Percentiles rank a stretch among this genome's conserved stretches.
Conservation (phyloP, 2,113 vertebrate species). For the Brachyistius frenatus region DNA sequence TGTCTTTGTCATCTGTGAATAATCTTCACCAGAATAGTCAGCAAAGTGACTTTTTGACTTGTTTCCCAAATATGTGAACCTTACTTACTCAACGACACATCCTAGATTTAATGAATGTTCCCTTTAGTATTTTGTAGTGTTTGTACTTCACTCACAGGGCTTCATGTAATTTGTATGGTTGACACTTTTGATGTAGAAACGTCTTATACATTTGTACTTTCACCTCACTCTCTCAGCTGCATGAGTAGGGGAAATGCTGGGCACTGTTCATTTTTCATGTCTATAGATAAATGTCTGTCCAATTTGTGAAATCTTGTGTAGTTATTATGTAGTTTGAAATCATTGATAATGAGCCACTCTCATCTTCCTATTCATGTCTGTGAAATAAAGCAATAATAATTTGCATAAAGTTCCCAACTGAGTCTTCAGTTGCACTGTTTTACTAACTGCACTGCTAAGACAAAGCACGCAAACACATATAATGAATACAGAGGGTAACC, state of each 20-base stretch:
- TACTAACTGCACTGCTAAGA: not conserved
- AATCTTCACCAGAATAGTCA: constrained; percentile 13
- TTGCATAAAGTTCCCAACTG: constrained; percentile 12
- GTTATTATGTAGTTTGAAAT: constrained; percentile 46
- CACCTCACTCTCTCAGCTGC: constrained; percentile 43
- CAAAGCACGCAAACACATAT: not conserved
- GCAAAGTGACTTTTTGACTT: constrained; percentile 48
- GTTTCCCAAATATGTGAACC: constrained; percentile 60
- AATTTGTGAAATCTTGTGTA: constrained; percentile 59
- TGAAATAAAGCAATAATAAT: constrained; percentile 71
- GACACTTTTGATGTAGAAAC: constrained; percentile 46
- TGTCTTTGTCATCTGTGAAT: constrained; percentile 16
- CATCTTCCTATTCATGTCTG: constrained; percentile 24
- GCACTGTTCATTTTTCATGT: constrained; percentile 32
- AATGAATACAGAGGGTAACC: not conserved
- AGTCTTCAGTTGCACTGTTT: not conserved
- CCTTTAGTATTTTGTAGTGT: constrained; percentile 50
- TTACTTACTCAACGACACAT: constrained; percentile 13
- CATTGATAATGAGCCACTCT: constrained; percentile 37
- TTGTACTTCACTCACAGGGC: constrained; percentile 36
- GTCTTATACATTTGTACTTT: constrained; percentile 9
- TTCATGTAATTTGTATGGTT: constrained; percentile 18
- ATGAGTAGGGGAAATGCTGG: constrained; percentile 43
- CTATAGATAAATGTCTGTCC: constrained; percentile 44
- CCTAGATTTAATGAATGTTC: constrained; percentile 49